Evolutionary conservation across 2,888 invertebrate species (phyloP), one percentile per base, ranked within the genome.

Genomic region (Hyppa rectilinea): DNA sequence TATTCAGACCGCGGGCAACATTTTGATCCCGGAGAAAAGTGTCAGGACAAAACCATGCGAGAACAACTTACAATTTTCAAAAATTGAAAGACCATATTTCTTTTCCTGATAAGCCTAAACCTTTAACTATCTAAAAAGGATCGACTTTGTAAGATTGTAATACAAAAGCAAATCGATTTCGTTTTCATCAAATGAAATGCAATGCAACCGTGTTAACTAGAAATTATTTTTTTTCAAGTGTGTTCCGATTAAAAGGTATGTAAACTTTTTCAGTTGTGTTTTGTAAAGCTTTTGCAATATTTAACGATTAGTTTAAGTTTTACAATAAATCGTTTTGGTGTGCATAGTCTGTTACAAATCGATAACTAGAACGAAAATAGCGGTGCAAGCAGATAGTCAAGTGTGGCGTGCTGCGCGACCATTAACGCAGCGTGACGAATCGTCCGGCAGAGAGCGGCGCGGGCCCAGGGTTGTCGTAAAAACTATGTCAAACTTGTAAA

Each of bases 381-480:
- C 88, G 88, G 89, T 88, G 90, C 89, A 92, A 92, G 86, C 88
- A 89, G 89, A 94, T 93, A 94, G 95, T 94, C 92, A 92, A 94
- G 93, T 92, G 92, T 95, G 86, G 96, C 96, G 96, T 96, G 96
- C 88, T 88, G 87, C 80, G 90, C 89, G 87, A 89, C 93, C 93
- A 95, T 96, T 96, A 96, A 95, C 95, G 94, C 96, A 95, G 93
- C 93, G 95, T 95, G 94, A 95, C 95, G 95, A 93, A 94, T 94
- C 90, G 93, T 92, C 94, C 93, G 85, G 90, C 89, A 80, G 84
- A 82, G 82, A 83, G 74, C 80, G 84, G 79, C 76, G 66, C 85
- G 81, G 73, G 82, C 84, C 49, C 73, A 85, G 86, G 85, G 85
- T 66, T 85, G 86, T 55, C 69, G 50, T 40, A 52, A 76, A 77